Conservation (phyloP, 1,140 invertebrate genomes). For the Ylistrum balloti region DNA sequence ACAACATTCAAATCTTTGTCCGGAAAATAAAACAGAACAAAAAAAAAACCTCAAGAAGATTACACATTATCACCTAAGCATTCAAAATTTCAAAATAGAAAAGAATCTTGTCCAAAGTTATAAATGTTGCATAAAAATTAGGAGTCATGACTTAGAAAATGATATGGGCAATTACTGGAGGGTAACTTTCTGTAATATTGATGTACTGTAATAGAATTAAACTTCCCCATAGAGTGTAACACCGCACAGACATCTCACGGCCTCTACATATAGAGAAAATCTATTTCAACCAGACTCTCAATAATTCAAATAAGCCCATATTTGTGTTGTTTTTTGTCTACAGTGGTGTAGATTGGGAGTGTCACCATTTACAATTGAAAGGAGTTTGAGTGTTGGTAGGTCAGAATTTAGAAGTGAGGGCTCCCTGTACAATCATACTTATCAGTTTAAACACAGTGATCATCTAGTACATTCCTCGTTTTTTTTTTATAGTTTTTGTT, state of each 20-base stretch:
- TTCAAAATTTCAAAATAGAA: not conserved
- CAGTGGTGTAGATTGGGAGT: not conserved
- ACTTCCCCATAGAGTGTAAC: no score
- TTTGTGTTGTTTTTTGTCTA: not conserved
- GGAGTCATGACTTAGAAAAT: not conserved
- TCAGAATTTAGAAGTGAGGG: no score
- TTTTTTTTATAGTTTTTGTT: no score
- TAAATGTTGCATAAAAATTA: slow-evolving; percentile 12
- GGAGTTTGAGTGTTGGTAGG: no score
- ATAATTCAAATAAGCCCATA: not conserved
- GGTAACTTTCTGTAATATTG: not conserved
- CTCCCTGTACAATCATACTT: no score
- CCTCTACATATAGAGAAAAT: not conserved
- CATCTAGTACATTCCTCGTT: no score
- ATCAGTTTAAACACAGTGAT: no score
- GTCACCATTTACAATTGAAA: no score
- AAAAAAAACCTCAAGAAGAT: no score
- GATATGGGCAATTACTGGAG: not conserved
- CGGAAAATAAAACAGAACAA: not conserved
- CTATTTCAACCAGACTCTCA: not conserved
- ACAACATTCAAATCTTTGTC: not conserved
- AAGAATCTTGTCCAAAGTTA: not conserved
- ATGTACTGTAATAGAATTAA: no score
- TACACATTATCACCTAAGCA: not conserved
- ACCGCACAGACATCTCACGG: no score